Evolutionary conservation across 2,113 vertebrate species (phyloP), one percentile per base, ranked within the genome.

Genomic region (Microcebus murinus): DNA sequence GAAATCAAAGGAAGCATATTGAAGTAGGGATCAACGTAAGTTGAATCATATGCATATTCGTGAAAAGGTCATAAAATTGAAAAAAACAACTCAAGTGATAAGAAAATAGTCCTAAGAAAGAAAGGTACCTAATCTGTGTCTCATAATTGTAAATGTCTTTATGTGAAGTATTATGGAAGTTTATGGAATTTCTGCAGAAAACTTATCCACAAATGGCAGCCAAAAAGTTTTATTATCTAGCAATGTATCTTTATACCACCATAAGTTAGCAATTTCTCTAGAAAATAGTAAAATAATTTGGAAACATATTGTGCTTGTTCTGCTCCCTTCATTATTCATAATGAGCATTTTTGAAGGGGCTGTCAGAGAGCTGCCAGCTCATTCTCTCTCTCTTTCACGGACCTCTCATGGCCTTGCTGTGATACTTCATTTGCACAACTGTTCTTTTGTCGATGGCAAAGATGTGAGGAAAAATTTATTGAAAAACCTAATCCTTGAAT

Each of bases 1-100:
- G 17, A 96, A 94, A 73, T 90, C 65, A 92, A 77, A 86, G 21
- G 25, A 92, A 90, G 71, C 34, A 90, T 77, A 42, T 50, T 84
- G 59, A 85, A 55, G 7, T 61, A 67, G 8, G 42, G 7, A 84
- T 77, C 36, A 39, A 86, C 27, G 34, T 18, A 83, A 80, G 20
- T 21, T 45, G 42, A 45, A 77, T 45, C 18, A 39, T 50, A 67
- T 67, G 39, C 29, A 52, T 93, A 91, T 59, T 87, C 34, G 65
- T 71, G 48, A 93, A 45, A 45, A 76, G 48, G 45, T 81, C 57
- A 92, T 67, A 87, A 83, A 55, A 83, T 15, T 71, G 23, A 83
- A 67, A 11, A 77, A 29, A 36, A 81, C 36, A 91, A 61, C n/a
- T 21, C 29, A 87, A 71, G 27, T n/a, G 20, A 67, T 77, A 82